Evolutionary conservation across 2,113 vertebrate species (phyloP).

Genomic region (Phaethornis superciliosus): DNA sequence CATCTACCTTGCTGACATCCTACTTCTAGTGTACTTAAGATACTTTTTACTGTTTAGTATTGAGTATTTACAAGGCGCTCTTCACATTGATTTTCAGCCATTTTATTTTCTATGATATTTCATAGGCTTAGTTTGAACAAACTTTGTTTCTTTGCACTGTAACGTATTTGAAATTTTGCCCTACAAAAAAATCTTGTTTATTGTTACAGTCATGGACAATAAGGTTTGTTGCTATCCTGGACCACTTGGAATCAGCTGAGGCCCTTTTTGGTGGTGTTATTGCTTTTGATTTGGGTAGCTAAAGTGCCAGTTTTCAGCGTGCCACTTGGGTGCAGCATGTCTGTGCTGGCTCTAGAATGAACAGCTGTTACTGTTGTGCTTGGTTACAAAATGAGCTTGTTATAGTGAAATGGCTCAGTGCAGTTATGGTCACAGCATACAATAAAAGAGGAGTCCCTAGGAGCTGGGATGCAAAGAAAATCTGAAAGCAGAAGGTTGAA

Average conservation of each 20-base stretch:
- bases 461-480: background rate
- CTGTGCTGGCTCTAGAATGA: background rate
- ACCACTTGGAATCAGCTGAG: background rate
- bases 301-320: background rate
- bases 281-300: conserved; percentile 24
- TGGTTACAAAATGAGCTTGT: conserved; percentile 30
- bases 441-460: background rate
- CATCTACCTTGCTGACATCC: background rate
- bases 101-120: background rate
- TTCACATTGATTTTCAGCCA: background rate
- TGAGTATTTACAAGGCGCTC: background rate
- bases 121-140: background rate
- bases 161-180: background rate
- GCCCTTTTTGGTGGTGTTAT: background rate
- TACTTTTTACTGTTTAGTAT: background rate
- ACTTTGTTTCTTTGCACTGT: background rate
- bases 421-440: background rate
- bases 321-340: background rate
- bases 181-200: background rate
- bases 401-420: conserved; percentile 5
- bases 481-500: background rate
- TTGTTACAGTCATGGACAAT: background rate
- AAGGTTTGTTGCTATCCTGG: background rate
- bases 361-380: conserved; percentile 40
- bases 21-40: background rate